phyloP scores from a whole-genome alignment of 2,888 invertebrate genomes.

The Oasisia sp. region DNA sequence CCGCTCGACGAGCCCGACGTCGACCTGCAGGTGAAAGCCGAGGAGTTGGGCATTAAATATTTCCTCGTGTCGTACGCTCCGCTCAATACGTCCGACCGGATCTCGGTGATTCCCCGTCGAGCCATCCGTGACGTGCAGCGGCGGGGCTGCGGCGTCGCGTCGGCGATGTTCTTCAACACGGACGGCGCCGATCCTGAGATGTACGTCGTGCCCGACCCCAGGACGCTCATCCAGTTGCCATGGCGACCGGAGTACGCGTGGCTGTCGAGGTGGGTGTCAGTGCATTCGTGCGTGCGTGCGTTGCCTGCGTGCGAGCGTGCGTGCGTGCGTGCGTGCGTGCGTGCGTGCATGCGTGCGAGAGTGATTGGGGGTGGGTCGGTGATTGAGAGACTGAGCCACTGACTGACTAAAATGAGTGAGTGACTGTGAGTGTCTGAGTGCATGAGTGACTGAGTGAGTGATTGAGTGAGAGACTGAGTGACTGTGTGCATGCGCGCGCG shows the following conservation, averaged over 20 bases:
- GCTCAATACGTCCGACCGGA: slow-evolving; percentile 39
- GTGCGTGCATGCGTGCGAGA: not conserved
- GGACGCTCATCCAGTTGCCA: slow-evolving; percentile 43
- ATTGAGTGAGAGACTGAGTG: slow-evolving; percentile 33
- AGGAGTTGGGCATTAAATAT: slow-evolving; percentile 42
- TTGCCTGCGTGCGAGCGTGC: not conserved
- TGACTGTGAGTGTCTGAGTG: not conserved
- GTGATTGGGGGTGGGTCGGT: too few relatives aligned
- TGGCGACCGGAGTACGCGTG: slow-evolving; percentile 46
- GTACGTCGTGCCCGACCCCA: slow-evolving; percentile 42
- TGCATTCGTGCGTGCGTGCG: not conserved
- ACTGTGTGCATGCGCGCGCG: too few relatives aligned
- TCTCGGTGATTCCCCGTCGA: slow-evolving; percentile 36
- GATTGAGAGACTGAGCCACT: too few relatives aligned
- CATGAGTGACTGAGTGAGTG: slow-evolving; percentile 30
- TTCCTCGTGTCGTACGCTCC: slow-evolving; percentile 43
- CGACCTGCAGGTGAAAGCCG: slow-evolving; percentile 31
- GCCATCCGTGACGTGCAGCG: slow-evolving; percentile 39
- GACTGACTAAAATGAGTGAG: not conserved
- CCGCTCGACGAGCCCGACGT: not conserved
- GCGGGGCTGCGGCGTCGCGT: slow-evolving; percentile 39
- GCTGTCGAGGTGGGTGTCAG: slow-evolving; percentile 40
- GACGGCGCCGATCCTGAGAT: slow-evolving; percentile 42
- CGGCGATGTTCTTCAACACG: slow-evolving; percentile 42
- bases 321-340: not conserved